Evolutionary conservation across 2,888 invertebrate species (phyloP), one percentile per base, ranked within the genome.

Genomic region (Eubasilissa splendida): DNA sequence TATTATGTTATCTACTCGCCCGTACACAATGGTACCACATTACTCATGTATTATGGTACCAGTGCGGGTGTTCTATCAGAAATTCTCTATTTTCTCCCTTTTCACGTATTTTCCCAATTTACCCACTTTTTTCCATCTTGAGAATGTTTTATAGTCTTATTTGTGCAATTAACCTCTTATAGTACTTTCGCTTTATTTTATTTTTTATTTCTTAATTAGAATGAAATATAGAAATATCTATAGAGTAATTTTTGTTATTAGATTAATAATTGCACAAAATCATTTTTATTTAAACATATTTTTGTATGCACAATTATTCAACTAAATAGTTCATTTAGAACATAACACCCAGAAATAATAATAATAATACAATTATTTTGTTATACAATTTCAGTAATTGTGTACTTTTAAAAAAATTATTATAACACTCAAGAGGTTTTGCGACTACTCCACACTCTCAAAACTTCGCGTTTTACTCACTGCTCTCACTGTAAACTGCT

Each of bases 1-100:
- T 91, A 90, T 91, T 91, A 90, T 90, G 90, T 90, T 86, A 90
- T 90, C 90, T 91, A 91, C 91, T 90, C 90, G 89, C 86, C 87
- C 85, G 84, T 87, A 89, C 89, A 86, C 86, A 88, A 82, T 85
- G 86, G 85, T 84, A 87, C 85, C 86, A 84, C 86, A 86, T 84
- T 50, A 50, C 56, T 53, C 22, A 22, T 22, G 22, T 22, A 22
- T 22, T 22, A 22, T 22, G 22, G n/a, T 59, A 59, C 71, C 59
- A 33, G 78, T 82, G 79, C 76, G 78, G 82, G 80, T 82, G 84
- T 73, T 79, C 84, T 84, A 84, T 84, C 84, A 83, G 84, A 83
- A 78, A 58, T 53, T 79, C 84, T 84, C 84, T 84, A 84, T 84
- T 83, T 77, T 84, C 84, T 84, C 84, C 80, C 56, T 76, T 65